These are phyloP conservation scores for Leptinotarsa tumamoca DNA, from an alignment of 2,888 invertebrate genomes.

Conservation along the genomic window DNA sequence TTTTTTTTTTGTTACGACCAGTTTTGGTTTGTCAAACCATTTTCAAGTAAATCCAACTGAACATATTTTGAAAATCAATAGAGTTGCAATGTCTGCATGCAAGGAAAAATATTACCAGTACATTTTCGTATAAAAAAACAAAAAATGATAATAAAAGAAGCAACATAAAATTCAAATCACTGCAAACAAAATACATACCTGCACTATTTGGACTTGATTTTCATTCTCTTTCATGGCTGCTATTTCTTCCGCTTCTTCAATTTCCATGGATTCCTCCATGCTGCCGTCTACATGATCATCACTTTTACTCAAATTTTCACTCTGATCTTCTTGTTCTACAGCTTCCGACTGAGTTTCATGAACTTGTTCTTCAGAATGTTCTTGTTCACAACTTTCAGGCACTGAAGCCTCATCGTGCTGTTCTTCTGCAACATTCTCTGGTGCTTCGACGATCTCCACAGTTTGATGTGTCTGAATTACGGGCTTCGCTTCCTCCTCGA, in stretches of 20 bases:
- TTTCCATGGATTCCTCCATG: slow-evolving; percentile 52
- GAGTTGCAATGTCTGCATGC: too few relatives aligned
- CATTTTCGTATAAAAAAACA: background rate
- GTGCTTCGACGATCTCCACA: slow-evolving; percentile 7
- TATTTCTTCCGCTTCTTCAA: slow-evolving; percentile 37
- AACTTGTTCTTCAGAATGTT: slow-evolving; percentile 16
- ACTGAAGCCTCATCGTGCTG: background rate
- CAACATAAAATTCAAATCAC: background rate
- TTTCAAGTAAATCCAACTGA: too few relatives aligned
- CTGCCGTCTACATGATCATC: slow-evolving; percentile 35
- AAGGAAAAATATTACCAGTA: too few relatives aligned
- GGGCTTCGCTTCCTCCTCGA: slow-evolving; percentile 52
- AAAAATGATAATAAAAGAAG: background rate
- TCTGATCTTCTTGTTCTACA: slow-evolving; percentile 8
- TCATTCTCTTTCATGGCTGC: slow-evolving; percentile 25
- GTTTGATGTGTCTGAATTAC: slow-evolving; percentile 17
- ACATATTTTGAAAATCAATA: too few relatives aligned
- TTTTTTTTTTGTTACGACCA: too few relatives aligned
- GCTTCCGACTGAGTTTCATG: background rate
- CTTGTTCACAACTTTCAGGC: slow-evolving; percentile 21
- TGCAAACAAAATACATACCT: slow-evolving; percentile 6
- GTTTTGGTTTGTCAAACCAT: too few relatives aligned
- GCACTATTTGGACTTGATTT: slow-evolving; percentile 24
- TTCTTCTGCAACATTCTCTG: slow-evolving; percentile 13
- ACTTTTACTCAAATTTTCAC: slow-evolving; percentile 16